Percentiles rank a stretch among this genome's conserved stretches.
phyloP scores from a whole-genome alignment of 2,797 vertebrate species.

The Accipiter fasciatus region DNA sequence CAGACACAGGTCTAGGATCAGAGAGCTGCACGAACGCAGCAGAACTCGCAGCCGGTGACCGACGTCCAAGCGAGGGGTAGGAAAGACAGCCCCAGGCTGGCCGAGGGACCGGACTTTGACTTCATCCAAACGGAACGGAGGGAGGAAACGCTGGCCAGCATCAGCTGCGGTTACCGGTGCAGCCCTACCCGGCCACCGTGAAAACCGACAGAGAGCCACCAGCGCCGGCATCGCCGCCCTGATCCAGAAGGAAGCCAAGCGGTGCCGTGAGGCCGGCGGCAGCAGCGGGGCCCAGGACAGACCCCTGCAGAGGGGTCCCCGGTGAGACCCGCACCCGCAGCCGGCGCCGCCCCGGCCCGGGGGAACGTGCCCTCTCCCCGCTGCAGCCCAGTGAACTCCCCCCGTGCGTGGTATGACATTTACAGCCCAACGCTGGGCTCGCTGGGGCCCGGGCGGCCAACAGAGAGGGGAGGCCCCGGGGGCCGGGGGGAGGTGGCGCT shows the following conservation, averaged over 20 bases:
- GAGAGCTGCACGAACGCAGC: background rate
- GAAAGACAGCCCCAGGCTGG: background rate
- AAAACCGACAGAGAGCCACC: too few species aligned
- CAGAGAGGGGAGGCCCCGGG: background rate
- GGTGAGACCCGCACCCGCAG: fast-evolving
- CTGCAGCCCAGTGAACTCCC: background rate
- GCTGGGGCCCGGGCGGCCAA: background rate
- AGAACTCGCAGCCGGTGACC: background rate
- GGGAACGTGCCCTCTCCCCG: fast-evolving
- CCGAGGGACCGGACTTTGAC: background rate
- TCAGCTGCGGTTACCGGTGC: too few species aligned
- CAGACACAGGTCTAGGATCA: background rate
- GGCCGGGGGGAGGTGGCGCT: background rate
- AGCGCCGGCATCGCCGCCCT: too few species aligned
- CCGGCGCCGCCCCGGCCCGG: fast-evolving
- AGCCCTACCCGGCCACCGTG: too few species aligned
- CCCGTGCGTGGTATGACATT: fast-evolving
- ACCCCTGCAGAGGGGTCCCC: background rate
- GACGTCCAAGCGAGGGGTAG: background rate
- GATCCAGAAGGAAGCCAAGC: too few species aligned
- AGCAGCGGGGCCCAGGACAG: background rate
- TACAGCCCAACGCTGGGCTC: too few species aligned
- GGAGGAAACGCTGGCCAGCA: too few species aligned
- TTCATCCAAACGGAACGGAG: background rate
- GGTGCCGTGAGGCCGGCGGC: fast-evolving